A percentile compares a stretch with the other conserved stretches of the same genome.
Conservation (phyloP, 2,888 invertebrate genomes). For the Aphodius sticticus region DNA sequence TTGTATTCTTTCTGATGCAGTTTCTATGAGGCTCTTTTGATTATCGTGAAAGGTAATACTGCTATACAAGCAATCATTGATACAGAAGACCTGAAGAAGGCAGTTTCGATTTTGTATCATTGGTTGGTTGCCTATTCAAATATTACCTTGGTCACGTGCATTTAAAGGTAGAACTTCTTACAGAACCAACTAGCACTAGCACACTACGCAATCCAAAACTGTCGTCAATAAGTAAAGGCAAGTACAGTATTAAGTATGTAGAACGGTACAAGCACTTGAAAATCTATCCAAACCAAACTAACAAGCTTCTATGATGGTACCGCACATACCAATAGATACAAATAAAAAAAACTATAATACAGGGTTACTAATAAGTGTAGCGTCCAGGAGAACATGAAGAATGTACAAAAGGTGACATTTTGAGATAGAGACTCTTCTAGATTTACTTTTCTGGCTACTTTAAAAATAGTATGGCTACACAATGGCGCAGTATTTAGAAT, state of each 20-base stretch:
- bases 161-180: not conserved
- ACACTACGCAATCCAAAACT: not conserved
- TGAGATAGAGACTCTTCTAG: too few relatives aligned
- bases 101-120: too few relatives aligned
- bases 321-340: not conserved
- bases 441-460: too few relatives aligned
- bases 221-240: not conserved
- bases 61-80: too few relatives aligned
- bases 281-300: not conserved
- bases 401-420: too few relatives aligned
- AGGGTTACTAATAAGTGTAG: not conserved
- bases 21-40: not conserved
- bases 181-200: not conserved
- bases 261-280: not conserved
- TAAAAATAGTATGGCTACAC: too few relatives aligned
- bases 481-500: too few relatives aligned
- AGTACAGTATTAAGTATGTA: not conserved
- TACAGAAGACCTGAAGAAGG: too few relatives aligned
- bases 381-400: too few relatives aligned
- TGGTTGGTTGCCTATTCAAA: not conserved
- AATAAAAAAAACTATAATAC: not conserved
- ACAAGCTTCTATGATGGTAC: not conserved
- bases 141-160: not conserved
- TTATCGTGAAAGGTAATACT: too few relatives aligned
- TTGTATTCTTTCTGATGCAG: not conserved